These are phyloP conservation scores for Agriotes lineatus DNA, from an alignment of 2,888 invertebrate genomes.

Conservation along the genomic window DNA sequence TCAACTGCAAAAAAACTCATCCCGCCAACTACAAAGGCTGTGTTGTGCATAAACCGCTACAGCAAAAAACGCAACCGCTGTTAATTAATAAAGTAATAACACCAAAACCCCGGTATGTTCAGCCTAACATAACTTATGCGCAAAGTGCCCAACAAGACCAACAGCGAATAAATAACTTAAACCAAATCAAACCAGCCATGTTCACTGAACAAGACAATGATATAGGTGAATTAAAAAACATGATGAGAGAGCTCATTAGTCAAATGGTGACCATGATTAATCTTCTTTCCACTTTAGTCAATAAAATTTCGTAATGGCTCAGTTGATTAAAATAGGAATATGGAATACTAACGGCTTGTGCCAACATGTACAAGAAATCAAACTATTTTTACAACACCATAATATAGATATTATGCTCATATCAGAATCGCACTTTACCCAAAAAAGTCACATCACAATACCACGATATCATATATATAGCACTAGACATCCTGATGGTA, in stretches of 20 bases:
- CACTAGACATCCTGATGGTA: neutral
- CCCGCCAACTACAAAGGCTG: constrained; percentile 4
- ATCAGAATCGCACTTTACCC: neutral
- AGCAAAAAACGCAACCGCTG: neutral
- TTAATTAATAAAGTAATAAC: no score
- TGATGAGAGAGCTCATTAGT: neutral
- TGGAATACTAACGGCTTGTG: neutral
- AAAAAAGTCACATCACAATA: neutral
- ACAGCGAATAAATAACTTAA: neutral
- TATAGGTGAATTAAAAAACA: neutral
- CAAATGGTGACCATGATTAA: neutral
- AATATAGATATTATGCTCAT: no score
- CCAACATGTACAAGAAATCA: neutral
- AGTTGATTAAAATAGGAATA: neutral
- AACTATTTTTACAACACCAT: no score
- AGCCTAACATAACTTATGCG: neutral
- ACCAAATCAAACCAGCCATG: neutral
- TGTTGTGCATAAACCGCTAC: neutral
- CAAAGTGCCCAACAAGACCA: neutral
- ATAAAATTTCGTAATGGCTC: neutral
- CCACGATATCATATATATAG: neutral
- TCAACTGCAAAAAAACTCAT: neutral
- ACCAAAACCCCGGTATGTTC: no score
- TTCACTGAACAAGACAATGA: neutral
- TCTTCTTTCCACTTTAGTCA: neutral